Evolutionary conservation across 1,140 invertebrate species (phyloP), one percentile per base, ranked within the genome.

Genomic region (Drosophila ambigua): DNA sequence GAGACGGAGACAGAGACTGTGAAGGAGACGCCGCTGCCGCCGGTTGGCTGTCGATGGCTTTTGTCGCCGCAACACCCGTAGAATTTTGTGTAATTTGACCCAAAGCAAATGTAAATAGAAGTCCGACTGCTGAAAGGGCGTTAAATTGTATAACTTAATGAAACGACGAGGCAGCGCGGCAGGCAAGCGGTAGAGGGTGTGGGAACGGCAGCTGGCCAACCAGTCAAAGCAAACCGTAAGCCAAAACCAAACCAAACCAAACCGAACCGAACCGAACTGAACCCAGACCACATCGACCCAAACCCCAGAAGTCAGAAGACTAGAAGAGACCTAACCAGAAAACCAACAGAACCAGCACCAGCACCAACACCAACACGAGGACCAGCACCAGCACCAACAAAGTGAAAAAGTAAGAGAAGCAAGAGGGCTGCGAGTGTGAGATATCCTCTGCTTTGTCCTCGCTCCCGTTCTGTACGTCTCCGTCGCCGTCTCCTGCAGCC

Each of bases 61-160:
- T 77, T 87, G 82, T 88, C 83, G 78, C 78, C 83, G 72, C 83
- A 88, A 87, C 83, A 87, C 83, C 83, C 83, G 83, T 88, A 87
- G 83, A 88, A 88, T 88, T 88, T 78, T 88, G 84, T 88, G 83
- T 88, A 88, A 88, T 88, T 88, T 89, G 83, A 88, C 84, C 83
- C 83, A 88, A 89, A 89, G 83, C 83, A 88, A 88, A 88, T 88
- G 83, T 88, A 88, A 88, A 88, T 88, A 88, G 74, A 88, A 89
- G 73, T 88, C 58, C 67, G 77, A 88, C 79, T 84, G 84, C 76
- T 88, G 79, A 89, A 88, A 88, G 83, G 84, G 83, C 83, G 83
- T 89, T 84, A 89, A 88, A 88, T 88, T 88, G 84, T 89, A 88
- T 89, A 88, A 88, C 84, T 88, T 88, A 88, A 88, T 88, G 84